Evolutionary conservation across 2,797 vertebrate genomes (phyloP).

Genomic region (Epinephelus awoara): DNA sequence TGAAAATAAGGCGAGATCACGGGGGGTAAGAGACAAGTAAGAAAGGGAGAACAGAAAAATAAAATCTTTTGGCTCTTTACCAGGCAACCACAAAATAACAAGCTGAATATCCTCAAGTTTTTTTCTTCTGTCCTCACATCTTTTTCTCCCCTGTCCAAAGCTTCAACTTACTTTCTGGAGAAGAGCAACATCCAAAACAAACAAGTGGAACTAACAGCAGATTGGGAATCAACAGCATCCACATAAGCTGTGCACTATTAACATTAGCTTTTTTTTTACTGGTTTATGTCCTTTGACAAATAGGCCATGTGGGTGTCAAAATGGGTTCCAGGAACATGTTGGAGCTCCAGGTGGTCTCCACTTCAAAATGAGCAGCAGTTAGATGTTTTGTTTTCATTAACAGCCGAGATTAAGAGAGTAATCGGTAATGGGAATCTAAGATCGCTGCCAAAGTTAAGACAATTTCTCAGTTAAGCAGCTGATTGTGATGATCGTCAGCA

Average conservation of each 20-base stretch:
- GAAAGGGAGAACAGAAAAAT: slow-evolving; percentile 47
- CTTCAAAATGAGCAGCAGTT: slow-evolving; percentile 19
- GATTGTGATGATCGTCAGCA: slow-evolving; percentile 52
- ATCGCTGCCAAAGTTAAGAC: slow-evolving; percentile 55
- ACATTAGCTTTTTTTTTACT: neutral
- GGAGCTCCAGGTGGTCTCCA: slow-evolving; percentile 40
- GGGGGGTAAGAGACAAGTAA: slow-evolving; percentile 38
- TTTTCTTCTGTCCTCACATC: slow-evolving; percentile 22
- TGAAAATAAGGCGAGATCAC: slow-evolving; percentile 37
- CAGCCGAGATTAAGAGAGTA: slow-evolving; percentile 38
- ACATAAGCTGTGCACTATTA: slow-evolving; percentile 15
- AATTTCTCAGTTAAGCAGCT: slow-evolving; percentile 60
- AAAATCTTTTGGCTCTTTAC: slow-evolving; percentile 46
- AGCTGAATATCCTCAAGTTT: slow-evolving; percentile 26
- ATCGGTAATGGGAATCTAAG: slow-evolving; percentile 26
- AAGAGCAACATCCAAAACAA: slow-evolving; percentile 48
- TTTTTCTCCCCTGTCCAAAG: slow-evolving; percentile 13
- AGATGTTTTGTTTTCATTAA: slow-evolving; percentile 55
- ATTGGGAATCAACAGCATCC: slow-evolving; percentile 28
- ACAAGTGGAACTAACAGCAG: slow-evolving; percentile 42
- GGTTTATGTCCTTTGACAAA: slow-evolving; percentile 26
- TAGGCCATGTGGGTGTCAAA: slow-evolving; percentile 31
- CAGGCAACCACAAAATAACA: slow-evolving; percentile 58
- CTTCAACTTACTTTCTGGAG: slow-evolving; percentile 16
- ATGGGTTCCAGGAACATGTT: slow-evolving; percentile 33